Percentiles rank a stretch among this genome's conserved stretches.
Evolutionary conservation across 2,888 invertebrate species (phyloP).

Genomic region (Opisthograptis luteolata): DNA sequence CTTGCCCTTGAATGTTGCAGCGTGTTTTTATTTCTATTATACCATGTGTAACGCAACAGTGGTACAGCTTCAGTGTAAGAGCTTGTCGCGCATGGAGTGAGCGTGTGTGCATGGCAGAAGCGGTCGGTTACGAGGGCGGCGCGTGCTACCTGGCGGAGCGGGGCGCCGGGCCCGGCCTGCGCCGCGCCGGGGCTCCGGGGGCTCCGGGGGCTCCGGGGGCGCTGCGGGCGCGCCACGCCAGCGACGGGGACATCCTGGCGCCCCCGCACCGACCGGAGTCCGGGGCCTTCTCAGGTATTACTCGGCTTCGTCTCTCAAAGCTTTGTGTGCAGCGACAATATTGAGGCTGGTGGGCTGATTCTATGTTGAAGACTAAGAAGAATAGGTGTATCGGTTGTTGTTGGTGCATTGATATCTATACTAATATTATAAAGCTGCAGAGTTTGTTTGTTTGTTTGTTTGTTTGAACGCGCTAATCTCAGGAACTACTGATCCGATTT

Average conservation of each 20-base stretch:
- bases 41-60: not conserved
- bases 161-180: conserved; percentile 30
- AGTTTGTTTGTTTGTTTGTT: too few relatives aligned
- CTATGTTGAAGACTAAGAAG: not conserved
- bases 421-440: too few relatives aligned
- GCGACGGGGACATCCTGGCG: conserved; percentile 74
- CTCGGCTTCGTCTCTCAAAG: too few relatives aligned
- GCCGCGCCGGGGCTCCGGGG: conserved; percentile 12
- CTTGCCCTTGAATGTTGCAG: not conserved
- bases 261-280: conserved; percentile 69
- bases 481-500: too few relatives aligned
- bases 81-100: conserved; percentile 27
- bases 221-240: conserved; percentile 63
- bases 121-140: conserved; percentile 66
- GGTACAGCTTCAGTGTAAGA: conserved; percentile 8
- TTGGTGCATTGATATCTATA: too few relatives aligned
- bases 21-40: not conserved
- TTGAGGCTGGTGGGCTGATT: not conserved
- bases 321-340: not conserved
- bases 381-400: too few relatives aligned
- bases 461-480: too few relatives aligned
- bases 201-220: conserved; percentile 17
- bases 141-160: conserved; percentile 59
- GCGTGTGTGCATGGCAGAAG: conserved; percentile 52
- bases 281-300: conserved; percentile 73